Evolutionary conservation across 2,888 invertebrate genomes (phyloP).

Genomic region (Trileptium ribeirensis): DNA sequence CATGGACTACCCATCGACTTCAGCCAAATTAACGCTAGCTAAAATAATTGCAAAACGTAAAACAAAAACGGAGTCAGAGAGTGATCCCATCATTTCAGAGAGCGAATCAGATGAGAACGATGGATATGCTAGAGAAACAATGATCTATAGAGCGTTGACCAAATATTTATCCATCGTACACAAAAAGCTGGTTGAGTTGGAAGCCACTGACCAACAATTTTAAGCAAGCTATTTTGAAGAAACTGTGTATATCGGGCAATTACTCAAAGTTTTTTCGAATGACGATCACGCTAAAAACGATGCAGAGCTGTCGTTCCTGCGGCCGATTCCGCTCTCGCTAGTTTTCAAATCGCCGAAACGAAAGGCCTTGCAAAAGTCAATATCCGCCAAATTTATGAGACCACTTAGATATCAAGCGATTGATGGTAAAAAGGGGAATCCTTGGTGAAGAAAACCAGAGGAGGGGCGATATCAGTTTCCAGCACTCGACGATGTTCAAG

Average conservation of each 20-base stretch:
- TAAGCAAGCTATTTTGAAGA: neutral
- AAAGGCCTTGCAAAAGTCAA: neutral
- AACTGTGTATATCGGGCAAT: neutral
- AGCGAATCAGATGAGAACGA: neutral
- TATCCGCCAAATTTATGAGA: neutral
- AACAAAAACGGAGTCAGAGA: neutral
- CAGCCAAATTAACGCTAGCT: no score
- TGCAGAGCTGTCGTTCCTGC: neutral
- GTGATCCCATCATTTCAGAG: neutral
- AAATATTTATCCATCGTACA: neutral
- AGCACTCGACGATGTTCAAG: neutral
- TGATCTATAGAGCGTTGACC: neutral
- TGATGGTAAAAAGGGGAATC: neutral
- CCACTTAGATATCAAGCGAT: neutral
- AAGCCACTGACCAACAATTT: neutral
- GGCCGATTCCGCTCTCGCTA: neutral
- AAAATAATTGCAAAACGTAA: no score
- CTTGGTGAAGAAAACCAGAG: neutral
- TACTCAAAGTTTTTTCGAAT: neutral
- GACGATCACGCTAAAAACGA: no score
- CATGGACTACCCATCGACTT: no score
- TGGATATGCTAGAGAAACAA: neutral
- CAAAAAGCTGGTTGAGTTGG: neutral
- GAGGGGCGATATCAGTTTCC: neutral
- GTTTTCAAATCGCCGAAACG: neutral